Conservation (phyloP, 2,888 invertebrate genomes). For the Ditylenchus weischeri region DNA sequence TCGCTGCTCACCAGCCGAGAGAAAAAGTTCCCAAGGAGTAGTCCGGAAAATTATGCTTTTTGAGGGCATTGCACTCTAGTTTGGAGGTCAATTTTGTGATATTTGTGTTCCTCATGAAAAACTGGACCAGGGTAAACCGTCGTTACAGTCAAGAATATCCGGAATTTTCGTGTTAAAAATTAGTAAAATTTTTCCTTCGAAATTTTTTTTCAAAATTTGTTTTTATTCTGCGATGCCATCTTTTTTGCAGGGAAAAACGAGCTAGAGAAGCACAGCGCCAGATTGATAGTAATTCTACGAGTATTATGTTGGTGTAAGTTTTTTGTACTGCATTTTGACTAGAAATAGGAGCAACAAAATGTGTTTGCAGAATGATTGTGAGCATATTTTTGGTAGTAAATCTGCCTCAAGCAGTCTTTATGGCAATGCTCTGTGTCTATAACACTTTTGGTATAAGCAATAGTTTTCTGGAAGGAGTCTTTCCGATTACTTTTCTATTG, state of each 20-base stretch:
- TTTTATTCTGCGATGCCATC: background rate
- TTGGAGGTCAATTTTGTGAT: too few relatives aligned
- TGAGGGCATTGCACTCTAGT: too few relatives aligned
- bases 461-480: constrained; percentile 42
- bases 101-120: too few relatives aligned
- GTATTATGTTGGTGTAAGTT: constrained; percentile 59
- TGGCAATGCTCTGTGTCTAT: constrained; percentile 46
- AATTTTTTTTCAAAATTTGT: too few relatives aligned
- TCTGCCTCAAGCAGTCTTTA: constrained; percentile 60
- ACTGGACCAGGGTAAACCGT: too few relatives aligned
- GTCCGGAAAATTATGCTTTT: too few relatives aligned
- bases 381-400: constrained; percentile 63
- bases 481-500: constrained; percentile 43
- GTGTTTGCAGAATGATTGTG: constrained; percentile 59
- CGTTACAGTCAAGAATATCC: too few relatives aligned
- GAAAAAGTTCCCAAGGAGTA: too few relatives aligned
- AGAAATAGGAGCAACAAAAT: background rate
- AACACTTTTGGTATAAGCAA: constrained; percentile 49
- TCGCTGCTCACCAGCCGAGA: too few relatives aligned
- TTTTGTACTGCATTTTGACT: constrained; percentile 20
- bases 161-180: too few relatives aligned
- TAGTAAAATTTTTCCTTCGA: too few relatives aligned
- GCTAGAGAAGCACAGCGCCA: constrained; percentile 55
- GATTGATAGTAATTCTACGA: constrained; percentile 58
- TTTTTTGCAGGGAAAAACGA: constrained; percentile 50